Evolutionary conservation across 2,888 invertebrate species (phyloP).

Genomic region (Macaria liturata): DNA sequence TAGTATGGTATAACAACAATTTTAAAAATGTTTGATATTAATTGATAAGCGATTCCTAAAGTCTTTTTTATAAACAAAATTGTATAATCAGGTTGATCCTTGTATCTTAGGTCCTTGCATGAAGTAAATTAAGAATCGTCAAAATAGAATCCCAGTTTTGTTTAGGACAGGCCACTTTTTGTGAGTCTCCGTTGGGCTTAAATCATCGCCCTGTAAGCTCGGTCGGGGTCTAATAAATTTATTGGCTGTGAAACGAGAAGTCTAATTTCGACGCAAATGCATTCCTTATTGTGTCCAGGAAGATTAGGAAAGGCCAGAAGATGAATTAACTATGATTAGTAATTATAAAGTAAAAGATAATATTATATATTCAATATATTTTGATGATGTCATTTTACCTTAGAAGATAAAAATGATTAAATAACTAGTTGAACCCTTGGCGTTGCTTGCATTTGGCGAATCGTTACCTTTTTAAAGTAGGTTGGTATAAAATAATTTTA

Average conservation of each 20-base stretch:
- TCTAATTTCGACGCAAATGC: slow-evolving; percentile 59
- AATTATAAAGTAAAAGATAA: too few relatives aligned
- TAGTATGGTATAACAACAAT: not conserved
- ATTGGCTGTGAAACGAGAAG: slow-evolving; percentile 65
- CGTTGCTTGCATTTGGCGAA: too few relatives aligned
- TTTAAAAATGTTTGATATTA: too few relatives aligned
- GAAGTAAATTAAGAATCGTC: not conserved
- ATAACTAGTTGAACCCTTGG: too few relatives aligned
- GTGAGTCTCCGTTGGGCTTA: slow-evolving; percentile 35
- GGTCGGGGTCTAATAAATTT: slow-evolving; percentile 62
- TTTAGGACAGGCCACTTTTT: slow-evolving; percentile 29
- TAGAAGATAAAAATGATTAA: too few relatives aligned
- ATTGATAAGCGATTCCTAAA: too few relatives aligned
- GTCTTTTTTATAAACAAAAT: too few relatives aligned
- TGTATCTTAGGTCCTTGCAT: not conserved
- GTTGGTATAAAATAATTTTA: too few relatives aligned
- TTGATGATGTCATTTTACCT: too few relatives aligned
- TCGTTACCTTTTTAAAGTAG: too few relatives aligned
- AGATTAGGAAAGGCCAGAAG: not conserved
- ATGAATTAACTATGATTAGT: not conserved
- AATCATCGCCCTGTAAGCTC: slow-evolving; percentile 43
- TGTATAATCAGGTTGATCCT: too few relatives aligned
- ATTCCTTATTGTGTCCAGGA: slow-evolving; percentile 51
- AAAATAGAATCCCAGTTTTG: slow-evolving; percentile 25
- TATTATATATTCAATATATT: too few relatives aligned